Evolutionary conservation across 1,140 invertebrate species (phyloP).

Genomic region (Bombus sylvicola): DNA sequence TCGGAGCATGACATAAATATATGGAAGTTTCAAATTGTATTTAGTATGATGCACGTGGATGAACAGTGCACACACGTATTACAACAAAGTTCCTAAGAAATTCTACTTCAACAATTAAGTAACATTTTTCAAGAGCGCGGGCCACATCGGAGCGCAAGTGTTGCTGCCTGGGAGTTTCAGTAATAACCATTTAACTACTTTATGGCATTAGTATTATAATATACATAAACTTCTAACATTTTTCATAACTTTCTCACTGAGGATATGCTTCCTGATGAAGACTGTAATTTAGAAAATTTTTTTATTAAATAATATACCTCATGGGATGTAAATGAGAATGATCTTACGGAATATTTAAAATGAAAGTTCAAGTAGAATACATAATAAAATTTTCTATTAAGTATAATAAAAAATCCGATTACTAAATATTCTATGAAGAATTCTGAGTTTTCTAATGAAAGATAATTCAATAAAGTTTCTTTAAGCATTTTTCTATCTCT

Average conservation of each 20-base stretch:
- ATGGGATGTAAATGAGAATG: not conserved
- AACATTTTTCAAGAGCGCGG: not conserved
- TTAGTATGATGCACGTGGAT: not conserved
- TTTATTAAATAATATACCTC: too few relatives aligned
- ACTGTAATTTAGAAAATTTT: not conserved
- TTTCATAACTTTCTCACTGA: not conserved
- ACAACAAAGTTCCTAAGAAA: not conserved
- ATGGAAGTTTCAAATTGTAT: not conserved
- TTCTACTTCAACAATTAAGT: not conserved
- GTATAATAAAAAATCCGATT: too few relatives aligned
- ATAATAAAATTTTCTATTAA: not conserved
- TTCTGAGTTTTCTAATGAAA: not conserved
- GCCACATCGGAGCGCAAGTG: not conserved
- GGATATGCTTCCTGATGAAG: not conserved
- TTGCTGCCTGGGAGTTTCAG: not conserved
- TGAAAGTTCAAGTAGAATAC: not conserved
- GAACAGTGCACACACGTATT: not conserved
- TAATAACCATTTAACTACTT: constrained; percentile 17
- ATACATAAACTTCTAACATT: not conserved
- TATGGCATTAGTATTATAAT: constrained; percentile 16
- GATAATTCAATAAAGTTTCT: not conserved
- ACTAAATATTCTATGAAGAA: too few relatives aligned
- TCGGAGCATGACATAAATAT: not conserved
- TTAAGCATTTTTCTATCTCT: not conserved
- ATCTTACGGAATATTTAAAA: too few relatives aligned